These are phyloP conservation scores for Metaphire vulgaris DNA, from an alignment of 1,140 invertebrate species.

Conservation along the genomic window DNA sequence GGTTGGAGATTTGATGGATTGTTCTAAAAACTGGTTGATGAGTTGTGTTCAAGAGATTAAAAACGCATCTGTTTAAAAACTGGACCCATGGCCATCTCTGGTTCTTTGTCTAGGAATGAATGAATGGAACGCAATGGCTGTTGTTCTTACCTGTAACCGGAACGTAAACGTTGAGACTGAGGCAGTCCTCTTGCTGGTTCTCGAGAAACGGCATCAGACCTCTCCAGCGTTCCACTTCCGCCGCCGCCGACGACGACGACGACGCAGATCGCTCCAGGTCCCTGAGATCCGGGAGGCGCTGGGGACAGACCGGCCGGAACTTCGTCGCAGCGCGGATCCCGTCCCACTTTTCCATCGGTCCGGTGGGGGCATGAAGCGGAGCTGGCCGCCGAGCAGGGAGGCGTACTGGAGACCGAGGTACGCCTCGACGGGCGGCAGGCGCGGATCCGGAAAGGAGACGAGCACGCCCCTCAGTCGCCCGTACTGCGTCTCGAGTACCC, in stretches of 20 bases:
- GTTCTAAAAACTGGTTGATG: too few species aligned
- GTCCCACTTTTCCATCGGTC: slow-evolving; percentile 26
- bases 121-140: too few species aligned
- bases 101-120: too few species aligned
- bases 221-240: slow-evolving; percentile 8
- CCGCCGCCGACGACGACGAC: too few species aligned
- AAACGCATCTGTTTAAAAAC: too few species aligned
- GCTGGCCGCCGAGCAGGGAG: slow-evolving; percentile 24
- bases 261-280: slow-evolving; percentile 13
- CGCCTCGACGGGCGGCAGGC: slow-evolving; percentile 25
- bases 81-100: too few species aligned
- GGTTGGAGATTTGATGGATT: too few species aligned
- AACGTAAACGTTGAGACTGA: slow-evolving; percentile 32
- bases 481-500: slow-evolving; percentile 19
- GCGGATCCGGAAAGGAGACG: not conserved
- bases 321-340: slow-evolving; percentile 18
- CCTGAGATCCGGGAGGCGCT: slow-evolving; percentile 18
- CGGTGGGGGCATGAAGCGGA: slow-evolving; percentile 30
- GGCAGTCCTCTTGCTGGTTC: slow-evolving; percentile 32
- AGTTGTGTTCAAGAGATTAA: too few species aligned
- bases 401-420: slow-evolving; percentile 30
- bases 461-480: slow-evolving; percentile 23
- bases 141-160: too few species aligned
- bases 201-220: slow-evolving; percentile 24
- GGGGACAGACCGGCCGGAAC: slow-evolving; percentile 26